Conservation (phyloP, 2,113 vertebrate genomes). For the Phycodurus eques region DNA sequence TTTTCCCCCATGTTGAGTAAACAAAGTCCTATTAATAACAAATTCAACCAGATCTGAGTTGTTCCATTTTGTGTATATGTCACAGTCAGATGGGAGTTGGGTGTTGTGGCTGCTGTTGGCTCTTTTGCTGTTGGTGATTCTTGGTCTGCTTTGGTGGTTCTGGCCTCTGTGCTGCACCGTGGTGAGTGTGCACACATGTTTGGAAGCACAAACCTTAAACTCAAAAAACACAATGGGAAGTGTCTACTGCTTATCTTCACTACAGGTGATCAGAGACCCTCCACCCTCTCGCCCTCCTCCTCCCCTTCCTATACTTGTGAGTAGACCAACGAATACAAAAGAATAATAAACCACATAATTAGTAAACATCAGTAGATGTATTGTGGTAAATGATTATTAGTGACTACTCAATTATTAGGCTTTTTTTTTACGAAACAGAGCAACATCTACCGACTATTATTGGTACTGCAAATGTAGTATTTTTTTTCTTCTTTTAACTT, state of each 20-base stretch:
- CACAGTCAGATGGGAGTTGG: conserved; percentile 80
- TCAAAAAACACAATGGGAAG: not conserved
- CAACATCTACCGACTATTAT: not conserved
- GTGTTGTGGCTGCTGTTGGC: conserved; percentile 83
- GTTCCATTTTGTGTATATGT: conserved; percentile 15
- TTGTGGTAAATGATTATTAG: not conserved
- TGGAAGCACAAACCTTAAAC: not conserved
- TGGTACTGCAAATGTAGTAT: not conserved
- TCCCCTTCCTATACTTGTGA: conserved; percentile 80
- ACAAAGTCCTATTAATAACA: too few relatives aligned
- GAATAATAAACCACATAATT: not conserved
- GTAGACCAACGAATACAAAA: conserved; percentile 10
- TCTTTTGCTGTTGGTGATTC: conserved; percentile 78
- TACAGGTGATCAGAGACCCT: conserved; percentile 91
- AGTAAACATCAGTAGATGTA: not conserved
- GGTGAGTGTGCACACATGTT: conserved; percentile 48
- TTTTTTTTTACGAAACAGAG: not conserved
- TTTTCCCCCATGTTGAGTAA: too few relatives aligned
- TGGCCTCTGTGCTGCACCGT: conserved; percentile 98
- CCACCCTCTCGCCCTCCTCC: conserved; percentile 80
- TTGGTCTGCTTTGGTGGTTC: conserved; percentile 92
- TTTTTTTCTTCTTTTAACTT: too few relatives aligned
- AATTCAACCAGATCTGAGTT: too few relatives aligned
- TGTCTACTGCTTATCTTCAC: conserved; percentile 4
- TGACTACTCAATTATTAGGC: not conserved